Evolutionary conservation across 2,797 vertebrate species (phyloP), one percentile per base, ranked within the genome.

Genomic region (Poecilia picta): DNA sequence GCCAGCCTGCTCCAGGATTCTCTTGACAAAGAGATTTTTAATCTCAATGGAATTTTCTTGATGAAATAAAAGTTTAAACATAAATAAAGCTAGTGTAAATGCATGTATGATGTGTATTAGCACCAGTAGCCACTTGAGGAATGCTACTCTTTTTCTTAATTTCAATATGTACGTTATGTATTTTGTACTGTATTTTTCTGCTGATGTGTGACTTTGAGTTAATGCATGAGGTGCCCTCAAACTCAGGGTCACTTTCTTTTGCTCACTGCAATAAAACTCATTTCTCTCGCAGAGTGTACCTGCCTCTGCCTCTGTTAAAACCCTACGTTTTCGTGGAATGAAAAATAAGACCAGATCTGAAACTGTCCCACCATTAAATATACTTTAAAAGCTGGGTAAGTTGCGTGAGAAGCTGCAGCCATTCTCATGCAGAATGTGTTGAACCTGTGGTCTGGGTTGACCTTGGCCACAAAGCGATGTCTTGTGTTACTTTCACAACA

Each of bases 401-500:
- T 46, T 81, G 46, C 70, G 11, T 73, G 47, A 73, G 43, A 66
- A 74, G 53, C 79, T 72, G 49, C 72, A 55, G 71, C 57, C 45
- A 81, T 75, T 20, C 12, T 85, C 28, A 31, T 49, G 46, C 77
- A 83, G 72, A 73, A 82, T 51, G 64, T 81, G 57, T 71, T 80
- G 84, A 77, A 66, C 78, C 13, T 73, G 75, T 64, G 77, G 78
- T 72, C 64, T 62, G 62, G 79, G 5, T 47, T 77, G 64, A 16
- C 71, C n/a, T 31, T n/a, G 8, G 75, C 74, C 62, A 33, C 66
- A 71, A 49, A 49, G 45, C 2, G 55, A 75, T 81, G 39, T 62
- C 36, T 78, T 45, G 64, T 66, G 31, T 73, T 66, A 45, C 36
- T 70, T 84, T 84, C 70, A 79, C 45, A 73, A n/a, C 36, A 66